Evolutionary conservation across 2,797 vertebrate species (phyloP), one percentile per base, ranked within the genome.

Genomic region (Melanotaenia pygmaea): DNA sequence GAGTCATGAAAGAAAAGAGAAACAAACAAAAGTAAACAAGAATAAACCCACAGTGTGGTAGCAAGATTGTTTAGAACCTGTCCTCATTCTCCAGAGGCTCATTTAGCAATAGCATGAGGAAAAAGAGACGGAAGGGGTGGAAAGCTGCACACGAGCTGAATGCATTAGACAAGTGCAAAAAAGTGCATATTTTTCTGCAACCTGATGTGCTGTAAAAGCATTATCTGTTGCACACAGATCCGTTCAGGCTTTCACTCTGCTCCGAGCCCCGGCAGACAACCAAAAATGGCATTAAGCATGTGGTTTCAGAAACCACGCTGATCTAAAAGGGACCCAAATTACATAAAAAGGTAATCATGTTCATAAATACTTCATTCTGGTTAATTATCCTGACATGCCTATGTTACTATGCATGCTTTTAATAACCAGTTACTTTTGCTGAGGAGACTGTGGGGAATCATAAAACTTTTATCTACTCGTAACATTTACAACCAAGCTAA

Each of bases 381-480:
- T 74, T 84, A 83, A 89, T 84, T 82, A 80, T 80, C 53, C 53
- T 9, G 28, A 72, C 70, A 51, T 51, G 59, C 26, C 30, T 63
- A 54, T 72, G 77, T 78, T 80, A 64, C 18, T 43, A 69, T 74
- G 77, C 66, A 60, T 77, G 40, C 65, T 75, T 82, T 70, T 50
- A 78, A 59, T 45, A 18, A 43, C 47, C 35, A 59, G 45, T 54
- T 24, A 43, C 76, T 56, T 72, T 67, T 22, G 0, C 67, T 58
- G 64, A 72, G 53, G 70, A 80, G 54, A 51, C 80, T 66, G 13
- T 5, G 7, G 74, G 72, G 81, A 78, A 62, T 76, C 67, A 82
- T 86, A 72, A 81, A 89, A 81, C 47, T 77, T 86, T 77, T 75
- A 89, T 68, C 66, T 72, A 62, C 72, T 71, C 54, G 7, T 73